Evolutionary conservation across 2,113 vertebrate genomes (phyloP).

Genomic region (Trochalopteron elliotii): DNA sequence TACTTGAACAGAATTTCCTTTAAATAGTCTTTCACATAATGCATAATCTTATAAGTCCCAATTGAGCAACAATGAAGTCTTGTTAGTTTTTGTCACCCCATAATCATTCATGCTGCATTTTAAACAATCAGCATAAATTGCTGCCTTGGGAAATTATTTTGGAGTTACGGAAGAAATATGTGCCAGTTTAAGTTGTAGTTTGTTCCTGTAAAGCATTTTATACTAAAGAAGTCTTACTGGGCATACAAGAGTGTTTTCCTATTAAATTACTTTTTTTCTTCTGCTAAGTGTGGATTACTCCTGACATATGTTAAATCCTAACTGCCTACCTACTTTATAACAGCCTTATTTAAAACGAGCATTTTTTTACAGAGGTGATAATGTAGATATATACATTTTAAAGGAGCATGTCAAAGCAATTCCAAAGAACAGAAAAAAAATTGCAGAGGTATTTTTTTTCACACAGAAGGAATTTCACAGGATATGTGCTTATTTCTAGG

Average conservation of each 20-base stretch:
- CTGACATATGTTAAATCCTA: neutral
- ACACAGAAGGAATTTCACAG: neutral
- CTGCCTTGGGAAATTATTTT: constrained; percentile 57
- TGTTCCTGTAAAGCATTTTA: constrained; percentile 26
- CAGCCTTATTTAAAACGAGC: neutral
- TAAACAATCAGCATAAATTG: constrained; percentile 60
- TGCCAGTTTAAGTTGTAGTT: constrained; percentile 21
- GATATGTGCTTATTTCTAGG: neutral
- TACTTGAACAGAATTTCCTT: constrained; percentile 44
- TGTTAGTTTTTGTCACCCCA: constrained; percentile 63
- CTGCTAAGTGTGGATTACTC: neutral
- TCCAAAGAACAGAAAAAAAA: neutral
- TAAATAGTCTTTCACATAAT: constrained; percentile 57
- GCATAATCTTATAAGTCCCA: constrained; percentile 58
- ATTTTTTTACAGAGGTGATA: neutral
- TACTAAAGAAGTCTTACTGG: neutral
- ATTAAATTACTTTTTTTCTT: neutral
- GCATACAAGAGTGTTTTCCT: neutral
- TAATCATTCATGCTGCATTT: constrained; percentile 63
- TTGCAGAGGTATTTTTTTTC: neutral
- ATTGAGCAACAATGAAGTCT: constrained; percentile 52
- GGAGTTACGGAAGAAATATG: constrained; percentile 30
- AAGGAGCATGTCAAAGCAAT: neutral
- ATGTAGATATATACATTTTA: neutral
- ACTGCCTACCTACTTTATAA: neutral